Conservation (phyloP, 2,797 vertebrate species). For the Chrysolophus pictus region DNA sequence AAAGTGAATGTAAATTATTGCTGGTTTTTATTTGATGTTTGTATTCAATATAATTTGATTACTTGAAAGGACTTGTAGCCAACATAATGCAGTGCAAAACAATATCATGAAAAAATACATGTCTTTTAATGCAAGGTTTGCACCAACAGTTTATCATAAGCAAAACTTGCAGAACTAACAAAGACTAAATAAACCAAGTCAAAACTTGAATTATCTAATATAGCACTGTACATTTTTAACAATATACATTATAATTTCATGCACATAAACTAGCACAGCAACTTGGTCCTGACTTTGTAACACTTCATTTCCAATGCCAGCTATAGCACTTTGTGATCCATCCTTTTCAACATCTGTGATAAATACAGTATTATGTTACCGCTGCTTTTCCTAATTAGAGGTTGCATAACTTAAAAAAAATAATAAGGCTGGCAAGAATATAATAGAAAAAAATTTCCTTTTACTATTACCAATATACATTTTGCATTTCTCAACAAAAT, state of each 20-base stretch:
- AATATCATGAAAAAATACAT: conserved; percentile 82
- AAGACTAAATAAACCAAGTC: conserved; percentile 73
- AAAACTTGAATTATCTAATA: conserved; percentile 72
- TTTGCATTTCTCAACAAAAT: conserved; percentile 52
- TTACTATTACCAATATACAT: conserved; percentile 26
- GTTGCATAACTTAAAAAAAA: conserved; percentile 43
- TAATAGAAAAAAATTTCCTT: conserved; percentile 50
- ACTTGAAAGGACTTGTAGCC: conserved; percentile 77
- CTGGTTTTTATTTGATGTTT: conserved; percentile 75
- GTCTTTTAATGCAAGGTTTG: conserved; percentile 74
- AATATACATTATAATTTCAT: conserved; percentile 70
- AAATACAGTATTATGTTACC: conserved; percentile 61
- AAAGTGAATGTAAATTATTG: conserved; percentile 69
- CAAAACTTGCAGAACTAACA: conserved; percentile 79
- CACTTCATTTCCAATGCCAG: conserved; percentile 56
- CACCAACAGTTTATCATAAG: conserved; percentile 73
- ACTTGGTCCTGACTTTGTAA: conserved; percentile 56
- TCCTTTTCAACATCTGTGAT: conserved; percentile 35
- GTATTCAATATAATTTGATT: conserved; percentile 75
- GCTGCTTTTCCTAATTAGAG: conserved; percentile 54
- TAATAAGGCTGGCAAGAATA: conserved; percentile 60
- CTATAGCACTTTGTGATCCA: conserved; percentile 55
- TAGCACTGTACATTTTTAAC: conserved; percentile 60
- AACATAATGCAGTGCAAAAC: conserved; percentile 68
- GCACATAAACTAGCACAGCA: conserved; percentile 58